Conservation (phyloP, 2,797 vertebrate genomes). For the Oryzias dopingdopingensis region DNA sequence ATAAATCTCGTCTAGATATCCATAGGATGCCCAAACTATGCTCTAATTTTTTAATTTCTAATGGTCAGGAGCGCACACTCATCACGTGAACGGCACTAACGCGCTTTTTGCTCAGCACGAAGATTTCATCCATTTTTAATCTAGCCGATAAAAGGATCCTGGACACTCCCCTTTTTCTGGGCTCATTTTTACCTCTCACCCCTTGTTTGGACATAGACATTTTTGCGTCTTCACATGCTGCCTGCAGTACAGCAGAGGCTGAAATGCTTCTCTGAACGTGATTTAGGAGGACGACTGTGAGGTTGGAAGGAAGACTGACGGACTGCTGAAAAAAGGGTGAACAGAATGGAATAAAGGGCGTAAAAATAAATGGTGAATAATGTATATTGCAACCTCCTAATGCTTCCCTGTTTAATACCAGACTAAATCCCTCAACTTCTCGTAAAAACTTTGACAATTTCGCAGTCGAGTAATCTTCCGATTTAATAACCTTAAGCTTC, state of each 20-base stretch:
- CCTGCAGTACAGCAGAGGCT: constrained; percentile 6
- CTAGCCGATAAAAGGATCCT: too few relatives aligned
- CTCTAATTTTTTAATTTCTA: too few relatives aligned
- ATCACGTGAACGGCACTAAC: too few relatives aligned
- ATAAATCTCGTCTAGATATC: too few relatives aligned
- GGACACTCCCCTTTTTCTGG: neutral
- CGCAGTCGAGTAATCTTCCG: constrained; percentile 85
- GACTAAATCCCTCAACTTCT: constrained; percentile 83
- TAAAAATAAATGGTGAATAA: constrained; percentile 77
- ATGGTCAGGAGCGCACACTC: too few relatives aligned
- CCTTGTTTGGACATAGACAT: neutral
- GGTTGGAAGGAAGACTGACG: constrained; percentile 54
- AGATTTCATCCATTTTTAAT: too few relatives aligned
- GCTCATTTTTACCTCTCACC: constrained; percentile 18
- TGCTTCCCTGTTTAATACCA: constrained; percentile 77
- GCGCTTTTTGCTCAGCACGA: too few relatives aligned
- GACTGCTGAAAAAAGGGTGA: constrained; percentile 51
- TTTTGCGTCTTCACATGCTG: constrained; percentile 2
- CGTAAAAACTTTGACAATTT: constrained; percentile 84
- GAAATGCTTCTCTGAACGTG: constrained; percentile 40
- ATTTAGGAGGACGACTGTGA: constrained; percentile 48
- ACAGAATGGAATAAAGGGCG: constrained; percentile 57
- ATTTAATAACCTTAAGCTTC: constrained; percentile 88
- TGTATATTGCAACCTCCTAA: constrained; percentile 74
- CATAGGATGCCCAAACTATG: too few relatives aligned